phyloP scores from a whole-genome alignment of 2,113 vertebrate species.

The Saccopteryx bilineata region DNA sequence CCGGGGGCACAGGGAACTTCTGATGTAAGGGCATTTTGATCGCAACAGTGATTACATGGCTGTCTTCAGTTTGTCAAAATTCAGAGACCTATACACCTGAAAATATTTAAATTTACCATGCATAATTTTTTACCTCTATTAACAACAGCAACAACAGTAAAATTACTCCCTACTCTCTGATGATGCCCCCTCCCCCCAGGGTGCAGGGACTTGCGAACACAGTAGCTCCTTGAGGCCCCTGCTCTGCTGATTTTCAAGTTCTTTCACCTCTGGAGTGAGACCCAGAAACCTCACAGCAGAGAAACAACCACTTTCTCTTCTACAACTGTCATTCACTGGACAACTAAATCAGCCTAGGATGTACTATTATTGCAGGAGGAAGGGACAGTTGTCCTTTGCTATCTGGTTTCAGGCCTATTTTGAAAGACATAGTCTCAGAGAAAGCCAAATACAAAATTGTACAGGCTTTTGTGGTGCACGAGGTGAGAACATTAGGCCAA shows the following conservation, averaged over 20 bases:
- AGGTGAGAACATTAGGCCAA: neutral
- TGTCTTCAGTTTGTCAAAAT: neutral
- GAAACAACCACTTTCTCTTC: neutral
- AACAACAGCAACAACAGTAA: neutral
- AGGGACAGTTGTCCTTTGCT: neutral
- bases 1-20: neutral
- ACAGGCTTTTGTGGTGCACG: neutral
- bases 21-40: neutral
- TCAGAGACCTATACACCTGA: neutral
- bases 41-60: neutral
- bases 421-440: neutral
- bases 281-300: neutral
- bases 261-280: neutral
- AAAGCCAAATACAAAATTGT: neutral
- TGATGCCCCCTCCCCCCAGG: too few species aligned
- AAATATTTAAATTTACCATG: neutral
- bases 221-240: neutral
- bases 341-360: neutral
- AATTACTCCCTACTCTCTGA: neutral
- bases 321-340: neutral
- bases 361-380: neutral
- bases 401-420: neutral
- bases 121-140: neutral
- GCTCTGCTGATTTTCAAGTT: neutral
- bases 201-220: neutral